Conservation (phyloP, 2,888 invertebrate species). For the Chrysolina oricalcia region DNA sequence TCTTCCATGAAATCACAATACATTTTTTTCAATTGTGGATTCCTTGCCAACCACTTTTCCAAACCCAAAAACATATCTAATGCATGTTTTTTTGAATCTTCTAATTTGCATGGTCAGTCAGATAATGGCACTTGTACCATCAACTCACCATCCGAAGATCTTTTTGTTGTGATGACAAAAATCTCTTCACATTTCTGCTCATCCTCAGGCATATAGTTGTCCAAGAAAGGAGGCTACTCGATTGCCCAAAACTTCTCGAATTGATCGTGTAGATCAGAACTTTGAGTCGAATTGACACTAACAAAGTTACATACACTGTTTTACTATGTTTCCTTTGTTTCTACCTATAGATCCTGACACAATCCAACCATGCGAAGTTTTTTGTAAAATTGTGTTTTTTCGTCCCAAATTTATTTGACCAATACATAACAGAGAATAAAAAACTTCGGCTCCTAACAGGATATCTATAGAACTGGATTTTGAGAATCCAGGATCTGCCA, state of each 20-base stretch:
- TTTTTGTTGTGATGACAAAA: constrained; percentile 29
- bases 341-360: constrained; percentile 23
- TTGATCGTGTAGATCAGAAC: constrained; percentile 25
- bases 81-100: too few relatives aligned
- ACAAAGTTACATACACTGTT: constrained; percentile 4
- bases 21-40: too few relatives aligned
- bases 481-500: constrained; percentile 34
- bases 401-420: constrained; percentile 29
- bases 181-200: constrained; percentile 30
- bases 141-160: constrained; percentile 22
- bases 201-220: constrained; percentile 18
- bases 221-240: constrained; percentile 8
- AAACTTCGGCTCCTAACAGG: constrained; percentile 27
- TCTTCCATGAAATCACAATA: too few relatives aligned
- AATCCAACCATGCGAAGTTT: constrained; percentile 36
- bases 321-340: constrained; percentile 8
- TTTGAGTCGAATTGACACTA: background rate
- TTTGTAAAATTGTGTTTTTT: constrained; percentile 31
- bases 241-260: constrained; percentile 37
- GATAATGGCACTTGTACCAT: too few relatives aligned
- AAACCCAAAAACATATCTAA: too few relatives aligned
- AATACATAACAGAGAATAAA: constrained; percentile 22
- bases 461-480: constrained; percentile 23
- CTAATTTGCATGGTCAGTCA: too few relatives aligned
- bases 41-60: too few relatives aligned